These are phyloP conservation scores for Corythornis cristatus DNA, from an alignment of 2,113 vertebrate genomes.

Conservation along the genomic window DNA sequence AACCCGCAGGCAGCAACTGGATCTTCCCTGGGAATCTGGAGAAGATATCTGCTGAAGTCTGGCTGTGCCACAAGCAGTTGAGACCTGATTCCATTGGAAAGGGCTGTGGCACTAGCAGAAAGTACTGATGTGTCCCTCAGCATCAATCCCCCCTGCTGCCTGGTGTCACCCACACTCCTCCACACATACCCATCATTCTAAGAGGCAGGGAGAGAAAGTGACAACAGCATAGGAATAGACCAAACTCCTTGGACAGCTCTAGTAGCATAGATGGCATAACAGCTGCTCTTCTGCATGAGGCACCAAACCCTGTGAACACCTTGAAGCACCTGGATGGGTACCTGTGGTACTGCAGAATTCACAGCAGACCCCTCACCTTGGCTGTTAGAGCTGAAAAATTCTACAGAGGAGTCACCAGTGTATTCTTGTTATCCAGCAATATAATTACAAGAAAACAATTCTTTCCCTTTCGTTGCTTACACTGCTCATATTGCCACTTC, in stretches of 20 bases:
- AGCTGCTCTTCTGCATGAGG: neutral
- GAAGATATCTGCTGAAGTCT: neutral
- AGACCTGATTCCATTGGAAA: neutral
- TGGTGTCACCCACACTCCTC: neutral
- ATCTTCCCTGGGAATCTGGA: neutral
- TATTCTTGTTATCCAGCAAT: neutral
- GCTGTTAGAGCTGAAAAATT: neutral
- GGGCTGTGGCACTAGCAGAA: neutral
- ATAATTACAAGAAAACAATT: neutral
- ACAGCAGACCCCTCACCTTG: neutral
- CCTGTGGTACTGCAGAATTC: rapidly evolving
- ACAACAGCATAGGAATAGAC: conserved; percentile 38
- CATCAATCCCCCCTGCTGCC: neutral
- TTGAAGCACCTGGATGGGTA: neutral
- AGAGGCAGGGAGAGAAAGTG: neutral
- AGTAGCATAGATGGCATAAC: neutral
- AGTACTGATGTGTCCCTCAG: neutral
- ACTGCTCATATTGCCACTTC: neutral
- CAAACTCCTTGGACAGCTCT: conserved; percentile 53
- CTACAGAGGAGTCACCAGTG: neutral
- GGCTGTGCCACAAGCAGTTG: neutral
- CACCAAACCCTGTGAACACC: neutral
- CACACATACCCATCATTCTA: neutral
- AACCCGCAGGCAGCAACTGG: neutral
- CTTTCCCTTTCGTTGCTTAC: neutral